Evolutionary conservation across 2,113 vertebrate genomes (phyloP).

Genomic region (Erythrocercus mccallii): DNA sequence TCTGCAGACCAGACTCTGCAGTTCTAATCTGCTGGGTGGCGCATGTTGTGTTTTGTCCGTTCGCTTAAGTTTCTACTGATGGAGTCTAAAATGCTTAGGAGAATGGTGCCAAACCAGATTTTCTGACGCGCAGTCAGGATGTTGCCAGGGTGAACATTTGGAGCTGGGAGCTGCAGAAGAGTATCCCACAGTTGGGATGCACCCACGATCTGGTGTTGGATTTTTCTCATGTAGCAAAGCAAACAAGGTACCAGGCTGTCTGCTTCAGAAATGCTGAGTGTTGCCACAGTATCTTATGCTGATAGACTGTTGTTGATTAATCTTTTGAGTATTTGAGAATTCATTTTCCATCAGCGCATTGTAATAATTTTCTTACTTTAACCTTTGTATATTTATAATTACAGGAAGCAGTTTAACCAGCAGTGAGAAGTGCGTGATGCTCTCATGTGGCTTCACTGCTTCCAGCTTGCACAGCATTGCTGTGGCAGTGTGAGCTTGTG

Average conservation of each 20-base stretch:
- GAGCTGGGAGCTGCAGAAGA: background rate
- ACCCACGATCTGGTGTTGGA: background rate
- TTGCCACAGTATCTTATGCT: background rate
- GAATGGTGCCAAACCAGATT: constrained; percentile 31
- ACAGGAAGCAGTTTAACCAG: background rate
- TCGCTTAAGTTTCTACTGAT: background rate
- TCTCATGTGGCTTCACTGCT: constrained; percentile 28
- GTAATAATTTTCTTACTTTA: constrained; percentile 26
- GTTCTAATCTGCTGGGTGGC: background rate
- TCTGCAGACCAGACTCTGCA: background rate
- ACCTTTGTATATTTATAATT: background rate
- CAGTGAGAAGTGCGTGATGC: background rate
- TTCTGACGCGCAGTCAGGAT: background rate
- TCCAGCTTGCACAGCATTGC: background rate
- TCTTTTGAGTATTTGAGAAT: background rate
- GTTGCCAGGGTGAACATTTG: constrained; percentile 1
- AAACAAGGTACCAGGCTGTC: background rate
- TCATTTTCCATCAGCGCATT: background rate
- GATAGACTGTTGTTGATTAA: background rate
- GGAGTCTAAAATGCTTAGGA: background rate
- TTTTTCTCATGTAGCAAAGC: background rate
- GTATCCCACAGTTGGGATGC: background rate
- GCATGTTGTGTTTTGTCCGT: background rate
- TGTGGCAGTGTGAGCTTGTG: background rate
- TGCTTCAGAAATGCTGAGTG: background rate